Conservation (phyloP, 2,888 invertebrate genomes). For the Ormyrus pomaceus region DNA sequence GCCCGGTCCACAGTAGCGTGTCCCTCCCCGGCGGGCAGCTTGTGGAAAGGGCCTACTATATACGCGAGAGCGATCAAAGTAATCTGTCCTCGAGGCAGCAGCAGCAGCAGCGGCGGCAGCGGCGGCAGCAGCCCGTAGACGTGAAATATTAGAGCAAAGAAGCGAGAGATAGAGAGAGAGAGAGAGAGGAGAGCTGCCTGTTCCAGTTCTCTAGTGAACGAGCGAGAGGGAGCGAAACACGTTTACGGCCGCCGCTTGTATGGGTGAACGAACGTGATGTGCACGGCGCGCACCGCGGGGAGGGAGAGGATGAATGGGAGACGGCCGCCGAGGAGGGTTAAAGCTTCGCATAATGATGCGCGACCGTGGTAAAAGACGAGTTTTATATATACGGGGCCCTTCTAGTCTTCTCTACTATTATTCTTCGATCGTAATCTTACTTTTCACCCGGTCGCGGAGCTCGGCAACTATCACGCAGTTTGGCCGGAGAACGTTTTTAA, state of each 20-base stretch:
- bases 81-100: too few species aligned
- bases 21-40: too few species aligned
- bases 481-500: too few species aligned
- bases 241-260: neutral
- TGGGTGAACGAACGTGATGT: constrained; percentile 10
- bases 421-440: neutral
- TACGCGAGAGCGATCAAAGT: too few species aligned
- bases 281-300: neutral
- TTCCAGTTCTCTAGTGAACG: too few species aligned
- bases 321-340: neutral
- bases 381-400: neutral
- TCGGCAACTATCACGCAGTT: too few species aligned
- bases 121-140: too few species aligned
- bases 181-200: neutral
- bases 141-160: too few species aligned
- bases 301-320: neutral
- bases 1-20: too few species aligned
- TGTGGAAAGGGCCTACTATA: too few species aligned
- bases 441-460: too few species aligned
- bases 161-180: neutral
- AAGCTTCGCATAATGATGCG: constrained; percentile 12
- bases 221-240: constrained; percentile 16
- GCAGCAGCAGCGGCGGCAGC: too few species aligned
- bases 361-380: neutral
- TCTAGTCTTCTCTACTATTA: neutral